Base-by-base conservation (phyloP, 2,113 vertebrate species). In the Chaetodon auriga region DNA sequence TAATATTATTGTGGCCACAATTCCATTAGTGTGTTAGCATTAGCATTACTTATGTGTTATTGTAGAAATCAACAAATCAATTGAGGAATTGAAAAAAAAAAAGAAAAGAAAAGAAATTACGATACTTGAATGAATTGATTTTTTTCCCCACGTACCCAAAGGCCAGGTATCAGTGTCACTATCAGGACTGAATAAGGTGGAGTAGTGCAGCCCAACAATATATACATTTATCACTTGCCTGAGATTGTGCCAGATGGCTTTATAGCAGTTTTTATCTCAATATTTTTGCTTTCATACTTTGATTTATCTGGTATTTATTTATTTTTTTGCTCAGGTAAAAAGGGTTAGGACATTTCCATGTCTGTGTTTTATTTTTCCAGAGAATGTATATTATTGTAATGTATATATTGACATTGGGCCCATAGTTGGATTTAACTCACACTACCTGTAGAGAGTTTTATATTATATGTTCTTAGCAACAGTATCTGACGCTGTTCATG, bases 401-500 rank as follows among this genome's bases (percentile, higher is more conserved):
- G 30, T 30, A n/a, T 57, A 55, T n/a, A 43, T 57, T 51, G 15
- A 53, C 68, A 68, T 41, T 41, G 38, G 1, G 23, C 45, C 1
- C 3, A 7, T 38, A 18, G 19, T 57, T 63, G 16, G 23, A 57
- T 2, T 66, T 13, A 25, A 30, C 30, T 30, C 30, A 57, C 10
- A 30, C 43, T 9, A 41, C 45, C n/a, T 43, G 19, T 58, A 19
- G 7, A 41, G 8, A 69, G 16, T 0, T 53, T n/a, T 60, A 5
- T 70, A 71, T 63, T 63, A 16, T 36, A 36, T 46, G 6, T 46
- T 13, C 9, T 73, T 60, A 73, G 23, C 51, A 69, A 36, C 41
- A 58, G 36, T 78, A 62, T 78, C 36, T 60, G 45, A 62, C 10
- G 30, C 38, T 30, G 7, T 74, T 60, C 70, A 45, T 78, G 21